These are phyloP conservation scores for Pungitius pungitius DNA, from an alignment of 2,113 vertebrate species.

Conservation along the genomic window DNA sequence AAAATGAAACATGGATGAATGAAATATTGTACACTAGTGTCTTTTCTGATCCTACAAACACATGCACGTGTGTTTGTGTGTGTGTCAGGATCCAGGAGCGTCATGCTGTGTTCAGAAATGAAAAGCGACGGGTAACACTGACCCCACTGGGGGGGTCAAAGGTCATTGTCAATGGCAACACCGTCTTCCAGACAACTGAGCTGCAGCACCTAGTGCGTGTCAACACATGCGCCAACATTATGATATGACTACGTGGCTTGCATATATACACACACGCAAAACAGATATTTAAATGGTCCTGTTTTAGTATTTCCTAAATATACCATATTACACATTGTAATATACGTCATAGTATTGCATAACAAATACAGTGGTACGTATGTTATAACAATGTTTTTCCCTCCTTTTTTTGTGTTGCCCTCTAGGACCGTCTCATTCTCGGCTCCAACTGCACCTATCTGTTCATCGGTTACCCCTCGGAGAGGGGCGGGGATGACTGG, in stretches of 20 bases:
- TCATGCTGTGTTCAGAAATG: slow-evolving; percentile 85
- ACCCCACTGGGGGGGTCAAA: slow-evolving; percentile 80
- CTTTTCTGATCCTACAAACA: not conserved
- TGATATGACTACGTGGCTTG: not conserved
- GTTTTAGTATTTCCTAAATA: not conserved
- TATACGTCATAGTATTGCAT: not conserved
- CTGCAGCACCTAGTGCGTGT: slow-evolving; percentile 85
- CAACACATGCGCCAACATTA: not conserved
- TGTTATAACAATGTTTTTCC: not conserved
- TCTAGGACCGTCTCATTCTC: slow-evolving; percentile 86
- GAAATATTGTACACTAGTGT: not conserved
- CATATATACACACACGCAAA: not conserved
- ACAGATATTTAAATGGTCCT: not conserved
- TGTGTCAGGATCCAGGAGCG: slow-evolving; percentile 84
- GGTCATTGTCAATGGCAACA: slow-evolving; percentile 84
- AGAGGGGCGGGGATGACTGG: slow-evolving; percentile 82
- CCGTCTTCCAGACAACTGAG: slow-evolving; percentile 74
- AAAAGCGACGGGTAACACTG: slow-evolving; percentile 78
- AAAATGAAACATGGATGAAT: not conserved
- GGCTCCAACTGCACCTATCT: slow-evolving; percentile 88
- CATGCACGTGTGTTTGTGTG: not conserved
- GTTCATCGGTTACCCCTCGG: slow-evolving; percentile 85
- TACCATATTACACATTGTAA: not conserved
- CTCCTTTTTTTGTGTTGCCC: too few species aligned
- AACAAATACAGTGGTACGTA: not conserved